phyloP scores from a whole-genome alignment of 2,797 vertebrate species.

The Mycteria americana region DNA sequence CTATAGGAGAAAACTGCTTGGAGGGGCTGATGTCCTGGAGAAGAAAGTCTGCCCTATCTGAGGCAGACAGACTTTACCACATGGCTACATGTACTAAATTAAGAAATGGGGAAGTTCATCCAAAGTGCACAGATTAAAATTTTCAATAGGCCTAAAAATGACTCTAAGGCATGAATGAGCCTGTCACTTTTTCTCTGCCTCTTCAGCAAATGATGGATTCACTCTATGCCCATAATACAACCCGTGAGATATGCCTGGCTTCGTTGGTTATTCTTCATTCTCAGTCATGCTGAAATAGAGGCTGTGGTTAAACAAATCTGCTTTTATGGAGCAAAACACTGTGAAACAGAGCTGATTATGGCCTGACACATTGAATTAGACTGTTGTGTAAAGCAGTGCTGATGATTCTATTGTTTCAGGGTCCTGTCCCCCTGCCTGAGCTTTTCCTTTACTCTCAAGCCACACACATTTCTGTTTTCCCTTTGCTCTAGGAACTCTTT shows the following conservation, averaged over 20 bases:
- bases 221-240: slow-evolving; percentile 69
- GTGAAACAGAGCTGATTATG: slow-evolving; percentile 97
- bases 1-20: slow-evolving; percentile 53
- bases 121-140: slow-evolving; percentile 88
- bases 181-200: slow-evolving; percentile 86
- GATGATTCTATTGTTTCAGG: slow-evolving; percentile 74
- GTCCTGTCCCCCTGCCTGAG: not conserved
- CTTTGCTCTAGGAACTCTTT: not conserved
- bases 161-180: slow-evolving; percentile 88
- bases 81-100: slow-evolving; percentile 75
- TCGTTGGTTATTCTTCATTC: slow-evolving; percentile 75
- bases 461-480: not conserved
- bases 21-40: slow-evolving; percentile 59
- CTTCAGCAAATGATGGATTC: slow-evolving; percentile 79
- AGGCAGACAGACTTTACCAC: slow-evolving; percentile 66
- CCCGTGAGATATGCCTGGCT: slow-evolving; percentile 74
- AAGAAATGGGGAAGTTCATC: slow-evolving; percentile 83
- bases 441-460: not conserved
- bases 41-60: slow-evolving; percentile 60
- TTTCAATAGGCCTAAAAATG: slow-evolving; percentile 88
- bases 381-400: slow-evolving; percentile 28
- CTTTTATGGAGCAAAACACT: slow-evolving; percentile 80
- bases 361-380: slow-evolving; percentile 87
- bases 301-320: slow-evolving; percentile 91
- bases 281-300: slow-evolving; percentile 86